A percentile compares a stretch with the other conserved stretches of the same genome.
Evolutionary conservation across 1,140 invertebrate genomes (phyloP).

Genomic region (Lethocerus indicus): DNA sequence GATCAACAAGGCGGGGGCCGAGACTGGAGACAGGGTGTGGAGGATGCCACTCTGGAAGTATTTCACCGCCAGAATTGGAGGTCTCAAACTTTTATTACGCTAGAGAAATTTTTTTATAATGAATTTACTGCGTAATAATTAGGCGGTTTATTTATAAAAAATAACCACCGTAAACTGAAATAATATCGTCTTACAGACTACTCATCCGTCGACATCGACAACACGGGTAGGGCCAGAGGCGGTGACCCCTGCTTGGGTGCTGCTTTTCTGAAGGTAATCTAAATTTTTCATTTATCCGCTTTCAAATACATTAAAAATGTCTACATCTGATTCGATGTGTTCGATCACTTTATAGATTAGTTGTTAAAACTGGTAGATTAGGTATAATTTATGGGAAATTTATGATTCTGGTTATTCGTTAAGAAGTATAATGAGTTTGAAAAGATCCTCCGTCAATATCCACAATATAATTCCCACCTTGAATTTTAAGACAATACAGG

Average conservation of each 20-base stretch:
- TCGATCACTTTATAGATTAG: too few species aligned
- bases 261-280: conserved; percentile 28
- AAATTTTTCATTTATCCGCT: too few species aligned
- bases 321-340: too few species aligned
- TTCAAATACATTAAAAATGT: too few species aligned
- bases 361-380: background rate
- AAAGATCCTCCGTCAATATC: too few species aligned
- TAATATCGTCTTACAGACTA: conserved; percentile 18
- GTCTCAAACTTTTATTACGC: too few species aligned
- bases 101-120: too few species aligned
- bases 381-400: too few species aligned
- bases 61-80: conserved; percentile 27
- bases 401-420: too few species aligned
- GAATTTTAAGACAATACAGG: too few species aligned
- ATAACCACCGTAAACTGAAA: background rate
- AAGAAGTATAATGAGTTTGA: too few species aligned
- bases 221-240: conserved; percentile 24
- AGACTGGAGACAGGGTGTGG: conserved; percentile 37
- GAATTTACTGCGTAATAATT: background rate
- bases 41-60: conserved; percentile 36
- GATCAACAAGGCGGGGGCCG: conserved; percentile 23
- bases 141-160: background rate
- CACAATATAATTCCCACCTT: too few species aligned
- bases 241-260: conserved; percentile 36
- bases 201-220: conserved; percentile 33